A percentile compares a stretch with the other conserved stretches of the same genome.
Conservation (phyloP, 2,113 vertebrate genomes). For the Reinhardtius hippoglossoides region DNA sequence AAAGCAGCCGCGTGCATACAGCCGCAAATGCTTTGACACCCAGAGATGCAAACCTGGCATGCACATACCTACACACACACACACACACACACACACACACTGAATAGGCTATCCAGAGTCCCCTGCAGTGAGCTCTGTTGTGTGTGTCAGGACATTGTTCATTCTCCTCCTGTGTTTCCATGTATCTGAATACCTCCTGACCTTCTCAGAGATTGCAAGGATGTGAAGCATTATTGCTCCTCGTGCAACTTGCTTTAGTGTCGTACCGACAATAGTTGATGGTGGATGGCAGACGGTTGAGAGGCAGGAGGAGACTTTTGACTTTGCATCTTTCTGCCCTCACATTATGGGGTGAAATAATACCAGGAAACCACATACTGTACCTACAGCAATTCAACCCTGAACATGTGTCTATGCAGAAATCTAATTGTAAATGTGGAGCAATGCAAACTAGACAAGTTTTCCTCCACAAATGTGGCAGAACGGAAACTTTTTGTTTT, state of each 20-base stretch:
- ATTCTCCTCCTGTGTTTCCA: slow-evolving; percentile 59
- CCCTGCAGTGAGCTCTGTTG: slow-evolving; percentile 54
- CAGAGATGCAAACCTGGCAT: slow-evolving; percentile 7
- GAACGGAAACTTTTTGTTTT: slow-evolving; percentile 29
- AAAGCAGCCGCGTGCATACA: slow-evolving; percentile 24
- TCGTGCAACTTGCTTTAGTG: slow-evolving; percentile 73
- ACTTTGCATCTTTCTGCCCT: slow-evolving; percentile 17
- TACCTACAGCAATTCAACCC: not conserved
- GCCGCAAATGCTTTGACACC: slow-evolving; percentile 22
- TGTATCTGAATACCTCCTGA: slow-evolving; percentile 70
- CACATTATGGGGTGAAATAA: not conserved
- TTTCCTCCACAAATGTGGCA: slow-evolving; percentile 1
- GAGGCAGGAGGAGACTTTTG: slow-evolving; percentile 13
- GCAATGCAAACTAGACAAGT: not conserved
- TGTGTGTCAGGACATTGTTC: slow-evolving; percentile 67
- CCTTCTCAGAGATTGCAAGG: slow-evolving; percentile 67
- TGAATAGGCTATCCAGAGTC: slow-evolving; percentile 25
- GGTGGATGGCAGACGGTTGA: slow-evolving; percentile 26
- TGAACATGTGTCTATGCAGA: not conserved
- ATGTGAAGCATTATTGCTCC: slow-evolving; percentile 69
- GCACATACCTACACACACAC: slow-evolving; percentile 2
- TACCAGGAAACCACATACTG: too few species aligned
- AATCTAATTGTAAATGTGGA: not conserved
- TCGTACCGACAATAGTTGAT: slow-evolving; percentile 48
- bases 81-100: slow-evolving; percentile 16